Conservation (phyloP, 2,888 invertebrate genomes). For the Eudemis profundana region DNA sequence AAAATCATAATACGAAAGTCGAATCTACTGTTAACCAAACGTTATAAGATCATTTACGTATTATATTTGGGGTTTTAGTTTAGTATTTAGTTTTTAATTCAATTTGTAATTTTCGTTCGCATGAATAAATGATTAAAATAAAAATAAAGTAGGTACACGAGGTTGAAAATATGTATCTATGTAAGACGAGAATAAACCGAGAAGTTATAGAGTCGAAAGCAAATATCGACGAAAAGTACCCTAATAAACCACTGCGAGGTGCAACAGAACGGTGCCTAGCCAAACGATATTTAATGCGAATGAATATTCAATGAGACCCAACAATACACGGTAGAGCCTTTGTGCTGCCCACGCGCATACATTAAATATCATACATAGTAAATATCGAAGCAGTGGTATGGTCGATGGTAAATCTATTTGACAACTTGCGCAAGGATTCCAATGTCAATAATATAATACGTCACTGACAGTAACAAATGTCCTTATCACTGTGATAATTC, state of each 20-base stretch:
- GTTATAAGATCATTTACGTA: no score
- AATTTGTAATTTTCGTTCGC: no score
- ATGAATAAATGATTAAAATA: no score
- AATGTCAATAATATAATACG: no score
- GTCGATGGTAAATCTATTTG: neutral
- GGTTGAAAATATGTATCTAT: no score
- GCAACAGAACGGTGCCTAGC: conserved; percentile 3
- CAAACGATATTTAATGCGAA: conserved; percentile 47
- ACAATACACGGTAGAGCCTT: conserved; percentile 60
- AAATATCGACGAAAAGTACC: neutral
- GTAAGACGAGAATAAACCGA: neutral
- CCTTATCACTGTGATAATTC: no score
- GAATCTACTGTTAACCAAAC: no score
- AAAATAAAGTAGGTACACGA: no score
- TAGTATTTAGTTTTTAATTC: no score
- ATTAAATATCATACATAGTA: conserved; percentile 16
- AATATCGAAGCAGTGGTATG: conserved; percentile 23
- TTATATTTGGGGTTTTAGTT: no score
- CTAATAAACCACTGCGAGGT: conserved; percentile 5
- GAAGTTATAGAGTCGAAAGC: neutral
- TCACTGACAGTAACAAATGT: no score
- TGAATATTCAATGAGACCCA: conserved; percentile 70
- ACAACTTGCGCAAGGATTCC: neutral
- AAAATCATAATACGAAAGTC: no score
- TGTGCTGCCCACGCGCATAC: conserved; percentile 68